Base-by-base conservation (phyloP, 2,888 invertebrate species). In the Xylota segnis region DNA sequence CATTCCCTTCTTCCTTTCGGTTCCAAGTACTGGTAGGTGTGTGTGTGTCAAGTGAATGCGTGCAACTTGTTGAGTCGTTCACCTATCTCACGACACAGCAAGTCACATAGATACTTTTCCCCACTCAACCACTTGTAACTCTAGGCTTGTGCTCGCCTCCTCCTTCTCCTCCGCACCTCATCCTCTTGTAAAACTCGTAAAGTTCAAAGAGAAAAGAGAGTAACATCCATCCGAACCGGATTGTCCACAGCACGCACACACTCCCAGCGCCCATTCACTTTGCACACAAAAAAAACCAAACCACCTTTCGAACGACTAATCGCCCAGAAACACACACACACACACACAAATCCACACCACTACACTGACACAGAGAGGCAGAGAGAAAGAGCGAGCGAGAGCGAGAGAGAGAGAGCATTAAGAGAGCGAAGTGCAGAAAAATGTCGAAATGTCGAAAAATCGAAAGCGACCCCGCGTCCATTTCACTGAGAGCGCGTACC, bases 1-100 rank as follows among this genome's bases (percentile, higher is more conserved):
- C 23, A 2, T 23, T 23, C 23, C 23, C 5, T n/a, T 23, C 63
- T 59, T 27, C 74, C 79, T 76, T 79, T 79, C 78, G 74, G 68
- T 63, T 40, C 52, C 54, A 45, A 52, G 32, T 32, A 37, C 10
- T 4, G 4, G 29, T 12, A 7, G 10, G 4, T 5, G 27, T 72
- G 70, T 81, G 81, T 59, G 58, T 58, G 68, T 79, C 52, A 9
- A 9, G 54, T 61, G 54, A 76, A 61, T 81, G 79, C 82, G 76
- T 86, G 86, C 86, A 86, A 86, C 86, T 86, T 86, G 86, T 86
- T 86, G 86, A 86, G 86, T 86, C 86, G 86, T 86, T 86, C 82
- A 86, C 86, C 86, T 86, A 86, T 86, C 86, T 86, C 81, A 78
- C 45, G 58, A 5, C 16, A 40, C 16, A 70, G 16, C 6, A 16